Base-by-base conservation (phyloP, 2,113 vertebrate genomes). In the Tetraodon nigroviridis region DNA sequence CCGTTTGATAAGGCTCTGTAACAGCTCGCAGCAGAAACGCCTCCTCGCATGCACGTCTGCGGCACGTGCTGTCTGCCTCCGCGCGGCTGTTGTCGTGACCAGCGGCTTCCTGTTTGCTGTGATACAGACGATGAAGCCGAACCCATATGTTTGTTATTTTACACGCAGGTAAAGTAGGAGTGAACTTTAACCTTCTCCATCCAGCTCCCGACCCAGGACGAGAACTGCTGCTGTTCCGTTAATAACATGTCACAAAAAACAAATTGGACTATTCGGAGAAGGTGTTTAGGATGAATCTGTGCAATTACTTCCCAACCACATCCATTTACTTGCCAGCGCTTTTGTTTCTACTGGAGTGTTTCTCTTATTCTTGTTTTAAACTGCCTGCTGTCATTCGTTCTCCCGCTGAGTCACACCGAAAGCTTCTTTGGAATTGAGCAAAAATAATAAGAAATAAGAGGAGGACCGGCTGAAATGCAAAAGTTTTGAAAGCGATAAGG, bases 1-100 rank as follows among this genome's bases (percentile, higher is more conserved):
- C 79, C 71, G 80, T 83, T 77, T 84, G 89, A 90, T 91, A 89
- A 90, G 86, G 71, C 50, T 65, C 62, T 86, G 84, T 88, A 90
- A 91, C 89, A 90, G 88, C 76, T 87, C 82, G 79, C 75, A 67
- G 78, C 80, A 82, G 81, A 84, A 83, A 80, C 69, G 68, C 67
- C 64, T 63, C 32, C 48, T 79, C 71, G 71, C 42, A 19, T 54
- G 49, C 64, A 73, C 66, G 67, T 62, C 53, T 54, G n/a, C 52
- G 20, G 22, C 15, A 20, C 41, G 67, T 58, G 57, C 57, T 55
- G 11, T 27, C 32, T 37, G 32, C 8, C 32, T 37, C 1, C 6
- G 29, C 8, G 6, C 29, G 8, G 29, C 6, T 7, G 6, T 32
- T 6, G 8, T 6, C 29, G 8, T 32, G 29, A 32, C 6, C 8